Conservation (phyloP, 2,797 vertebrate species). For the Atherinosoma microstoma region DNA sequence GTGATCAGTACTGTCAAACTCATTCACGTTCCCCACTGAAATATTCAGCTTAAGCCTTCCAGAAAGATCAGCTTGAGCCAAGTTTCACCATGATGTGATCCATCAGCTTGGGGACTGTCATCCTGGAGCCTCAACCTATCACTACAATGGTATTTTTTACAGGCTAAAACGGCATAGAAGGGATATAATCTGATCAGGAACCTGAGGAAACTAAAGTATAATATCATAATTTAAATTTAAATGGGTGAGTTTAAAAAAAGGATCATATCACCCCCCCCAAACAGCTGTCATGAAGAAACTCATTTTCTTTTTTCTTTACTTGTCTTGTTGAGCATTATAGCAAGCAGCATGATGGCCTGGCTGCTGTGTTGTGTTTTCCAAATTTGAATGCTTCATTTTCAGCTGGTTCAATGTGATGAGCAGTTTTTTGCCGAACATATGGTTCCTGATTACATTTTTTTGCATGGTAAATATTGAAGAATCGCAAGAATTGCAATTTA, state of each 20-base stretch:
- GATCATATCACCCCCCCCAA: not conserved
- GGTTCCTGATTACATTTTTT: no score
- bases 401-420: no score
- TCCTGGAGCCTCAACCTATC: not conserved
- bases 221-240: conserved; percentile 1
- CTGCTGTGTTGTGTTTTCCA: no score
- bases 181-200: not conserved
- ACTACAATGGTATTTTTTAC: not conserved
- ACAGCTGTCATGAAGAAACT: not conserved
- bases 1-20: conserved; percentile 10
- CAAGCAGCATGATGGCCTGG: no score
- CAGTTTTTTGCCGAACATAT: no score
- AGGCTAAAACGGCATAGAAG: not conserved
- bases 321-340: no score
- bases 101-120: no score
- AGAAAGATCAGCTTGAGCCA: not conserved
- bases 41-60: not conserved
- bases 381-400: no score
- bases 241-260: not conserved
- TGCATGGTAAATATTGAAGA: no score
- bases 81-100: not conserved
- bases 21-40: not conserved
- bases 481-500: no score
- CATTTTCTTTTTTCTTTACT: no score
- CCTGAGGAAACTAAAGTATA: not conserved